These are phyloP conservation scores for Dendrophyllia cribrosa DNA, from an alignment of 64 coral and sea anemone genomes.

Conservation along the genomic window DNA sequence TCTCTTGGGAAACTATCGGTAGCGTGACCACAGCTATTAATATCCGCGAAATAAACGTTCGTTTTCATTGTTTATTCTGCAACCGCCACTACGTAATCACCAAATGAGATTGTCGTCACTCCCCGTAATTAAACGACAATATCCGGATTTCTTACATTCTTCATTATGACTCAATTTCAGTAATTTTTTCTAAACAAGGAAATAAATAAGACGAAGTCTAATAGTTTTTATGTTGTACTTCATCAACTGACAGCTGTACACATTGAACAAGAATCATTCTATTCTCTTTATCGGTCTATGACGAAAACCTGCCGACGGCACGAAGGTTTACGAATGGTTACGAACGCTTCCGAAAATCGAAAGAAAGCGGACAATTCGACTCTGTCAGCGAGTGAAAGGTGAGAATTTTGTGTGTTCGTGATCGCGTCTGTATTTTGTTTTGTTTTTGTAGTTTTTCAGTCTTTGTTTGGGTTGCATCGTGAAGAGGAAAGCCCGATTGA, in stretches of 20 bases:
- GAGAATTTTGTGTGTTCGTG: constrained; percentile 27
- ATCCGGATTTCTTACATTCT: constrained; percentile 51
- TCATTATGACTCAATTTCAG: not conserved
- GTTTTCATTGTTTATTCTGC: too few relatives aligned
- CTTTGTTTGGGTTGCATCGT: not conserved
- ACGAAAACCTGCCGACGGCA: not conserved
- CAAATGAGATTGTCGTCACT: constrained; percentile 29
- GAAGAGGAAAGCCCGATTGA: not conserved
- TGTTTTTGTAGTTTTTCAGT: constrained; percentile 16
- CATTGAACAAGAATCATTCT: too few relatives aligned
- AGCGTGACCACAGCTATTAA: too few relatives aligned
- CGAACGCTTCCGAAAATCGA: constrained; percentile 33
- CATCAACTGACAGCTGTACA: not conserved
- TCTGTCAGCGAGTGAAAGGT: constrained; percentile 18
- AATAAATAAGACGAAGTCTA: not conserved
- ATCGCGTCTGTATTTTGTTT: constrained; percentile 44
- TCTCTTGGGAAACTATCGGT: too few relatives aligned
- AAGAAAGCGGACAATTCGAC: not conserved
- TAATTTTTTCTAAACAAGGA: not conserved
- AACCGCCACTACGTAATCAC: not conserved
- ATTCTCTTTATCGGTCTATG: too few relatives aligned
- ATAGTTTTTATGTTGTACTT: not conserved
- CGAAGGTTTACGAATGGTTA: constrained; percentile 54
- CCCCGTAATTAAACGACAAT: not conserved
- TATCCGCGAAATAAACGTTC: too few relatives aligned